Evolutionary conservation across 2,797 vertebrate genomes (phyloP), one percentile per base, ranked within the genome.

Genomic region (Choloepus didactylus): DNA sequence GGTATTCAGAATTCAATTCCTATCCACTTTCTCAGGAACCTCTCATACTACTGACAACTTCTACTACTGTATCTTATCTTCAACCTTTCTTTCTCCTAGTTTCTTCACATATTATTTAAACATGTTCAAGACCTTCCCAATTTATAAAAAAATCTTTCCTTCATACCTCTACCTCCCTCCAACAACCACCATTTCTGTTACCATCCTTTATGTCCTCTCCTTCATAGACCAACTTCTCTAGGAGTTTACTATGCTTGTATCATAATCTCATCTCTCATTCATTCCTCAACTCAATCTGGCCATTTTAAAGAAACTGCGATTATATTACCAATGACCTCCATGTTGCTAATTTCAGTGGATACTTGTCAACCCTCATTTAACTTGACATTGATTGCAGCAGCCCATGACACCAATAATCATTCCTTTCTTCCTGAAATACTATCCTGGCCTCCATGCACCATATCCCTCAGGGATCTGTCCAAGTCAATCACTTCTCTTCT

Each of bases 41-140:
- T 35, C 25, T 93, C 27, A 81, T n/a, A 79, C 31, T 81, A 59
- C 1, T 93, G n/a, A 91, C 25, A 80, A 64, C 21, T 49, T 90
- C 73, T 89, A 4, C 54, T 81, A 49, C 44, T 92, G n/a, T 94
- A 44, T 60, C 85, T 0, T 86, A 73, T 73, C 41, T 92, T 93
- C 19, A 60, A 14, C 54, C 23, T 79, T 38, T 81, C 56, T 88
- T 92, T 93, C 54, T 89, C 35, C 31, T 67, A 9, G 67, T 77
- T 64, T 70, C n/a, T 91, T 80, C 62, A 72, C 5, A 82, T 54
- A 87, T 46, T 59, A 94, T 69, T 87, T 92, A 89, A 89, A 86
- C 14, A 89, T 18, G 35, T 79, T 72, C 6, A 72, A 95, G 44
- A 88, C 0, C 11, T 86, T 89, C 6, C 35, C 25, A 93, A 7